Percentiles rank a stretch among this genome's conserved stretches.
phyloP scores from a whole-genome alignment of 2,888 invertebrate species.

The Drosophila borborema region DNA sequence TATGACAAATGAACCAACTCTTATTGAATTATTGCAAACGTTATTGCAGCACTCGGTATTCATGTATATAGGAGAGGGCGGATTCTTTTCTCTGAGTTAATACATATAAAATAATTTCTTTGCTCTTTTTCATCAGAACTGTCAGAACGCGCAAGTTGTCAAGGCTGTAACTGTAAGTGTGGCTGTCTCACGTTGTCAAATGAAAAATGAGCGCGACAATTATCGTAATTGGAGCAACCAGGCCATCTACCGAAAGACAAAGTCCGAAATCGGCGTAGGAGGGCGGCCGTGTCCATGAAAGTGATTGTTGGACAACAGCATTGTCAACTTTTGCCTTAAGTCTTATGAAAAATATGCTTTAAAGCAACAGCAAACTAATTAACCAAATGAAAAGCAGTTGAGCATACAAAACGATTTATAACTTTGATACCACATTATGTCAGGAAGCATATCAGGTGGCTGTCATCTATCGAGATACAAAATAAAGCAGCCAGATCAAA shows the following conservation, averaged over 20 bases:
- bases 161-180: slow-evolving; percentile 46
- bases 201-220: slow-evolving; percentile 80
- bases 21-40: slow-evolving; percentile 79
- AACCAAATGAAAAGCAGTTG: slow-evolving; percentile 58
- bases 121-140: slow-evolving; percentile 46
- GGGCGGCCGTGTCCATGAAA: neutral
- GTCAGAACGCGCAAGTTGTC: slow-evolving; percentile 59
- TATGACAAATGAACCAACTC: slow-evolving; percentile 75
- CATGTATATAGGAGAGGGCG: neutral
- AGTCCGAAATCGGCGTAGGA: slow-evolving; percentile 14
- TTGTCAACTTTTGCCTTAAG: slow-evolving; percentile 25
- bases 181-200: slow-evolving; percentile 64
- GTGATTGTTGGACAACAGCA: slow-evolving; percentile 1
- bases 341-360: slow-evolving; percentile 48
- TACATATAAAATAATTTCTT: slow-evolving; percentile 8
- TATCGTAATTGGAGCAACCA: slow-evolving; percentile 71
- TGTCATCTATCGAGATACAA: slow-evolving; percentile 48
- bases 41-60: slow-evolving; percentile 15
- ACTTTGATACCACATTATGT: slow-evolving; percentile 31
- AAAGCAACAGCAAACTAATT: slow-evolving; percentile 69
- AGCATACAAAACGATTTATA: slow-evolving; percentile 56
- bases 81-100: slow-evolving; percentile 13
- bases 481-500: slow-evolving; percentile 34
- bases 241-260: slow-evolving; percentile 18
- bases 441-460: slow-evolving; percentile 44